Percentiles rank a stretch among this genome's conserved stretches.
Conservation (phyloP, 2,797 vertebrate species). For the Falco cherrug region DNA sequence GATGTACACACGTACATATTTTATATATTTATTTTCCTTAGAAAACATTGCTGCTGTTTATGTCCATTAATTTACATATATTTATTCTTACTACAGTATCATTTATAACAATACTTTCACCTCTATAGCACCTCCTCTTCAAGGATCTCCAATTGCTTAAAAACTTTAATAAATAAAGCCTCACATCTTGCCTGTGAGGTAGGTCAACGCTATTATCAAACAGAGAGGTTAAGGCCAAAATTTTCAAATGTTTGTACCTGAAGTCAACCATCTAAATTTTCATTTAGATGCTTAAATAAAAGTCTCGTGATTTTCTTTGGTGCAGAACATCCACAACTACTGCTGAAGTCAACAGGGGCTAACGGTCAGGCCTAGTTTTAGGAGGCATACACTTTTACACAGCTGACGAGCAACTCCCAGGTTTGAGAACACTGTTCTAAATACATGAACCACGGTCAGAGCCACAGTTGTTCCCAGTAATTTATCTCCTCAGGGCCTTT, state of each 20-base stretch:
- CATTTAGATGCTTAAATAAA: slow-evolving; percentile 59
- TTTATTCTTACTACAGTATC: slow-evolving; percentile 47
- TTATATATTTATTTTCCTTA: slow-evolving; percentile 62
- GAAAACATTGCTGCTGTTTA: slow-evolving; percentile 54
- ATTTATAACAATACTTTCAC: slow-evolving; percentile 48
- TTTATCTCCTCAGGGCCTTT: slow-evolving; percentile 38
- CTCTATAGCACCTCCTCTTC: slow-evolving; percentile 59
- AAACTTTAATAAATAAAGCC: slow-evolving; percentile 59
- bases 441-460: not conserved
- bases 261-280: slow-evolving; percentile 60
- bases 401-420: not conserved
- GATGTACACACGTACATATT: slow-evolving; percentile 50
- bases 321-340: slow-evolving; percentile 56
- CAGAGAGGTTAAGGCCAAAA: slow-evolving; percentile 66
- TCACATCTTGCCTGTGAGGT: slow-evolving; percentile 65
- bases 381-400: not conserved
- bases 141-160: slow-evolving; percentile 57
- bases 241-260: slow-evolving; percentile 51
- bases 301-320: slow-evolving; percentile 59
- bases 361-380: slow-evolving; percentile 23
- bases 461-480: slow-evolving; percentile 10
- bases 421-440: not conserved
- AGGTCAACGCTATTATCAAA: slow-evolving; percentile 55
- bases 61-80: slow-evolving; percentile 54
- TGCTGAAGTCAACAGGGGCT: slow-evolving; percentile 49